Base-by-base conservation (phyloP, 2,888 invertebrate genomes). In the Thymelicus acteon region DNA sequence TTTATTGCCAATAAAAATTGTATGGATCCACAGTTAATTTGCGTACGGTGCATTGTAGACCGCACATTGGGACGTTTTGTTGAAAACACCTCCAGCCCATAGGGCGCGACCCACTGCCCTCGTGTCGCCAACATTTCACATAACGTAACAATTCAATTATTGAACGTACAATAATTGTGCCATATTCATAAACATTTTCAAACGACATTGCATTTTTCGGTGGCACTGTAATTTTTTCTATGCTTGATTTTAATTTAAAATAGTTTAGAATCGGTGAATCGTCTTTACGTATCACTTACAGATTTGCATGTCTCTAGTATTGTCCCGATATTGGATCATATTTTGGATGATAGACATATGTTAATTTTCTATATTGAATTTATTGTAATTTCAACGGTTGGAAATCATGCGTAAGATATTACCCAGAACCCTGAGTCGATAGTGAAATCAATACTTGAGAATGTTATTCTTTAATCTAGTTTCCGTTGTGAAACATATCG, bases 391-490 rank as follows among this genome's bases (percentile, higher is more conserved):
- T 77, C 78, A 82, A 80, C 85, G 82, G 87, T 87, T 82, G 80
- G 75, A 75, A 76, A 79, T 81, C 76, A 76, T 78, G 78, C 76
- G 75, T 77, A 78, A 76, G 80, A 80, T 83, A 80, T 81, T 83
- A 85, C 79, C 79, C 81, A 70, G n/a, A 74, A 74, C 82, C 80
- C 79, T 76, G 77, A 78, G 73, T 72, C 52, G 71, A 71, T 63
- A 79, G 73, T 80, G 80, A 77, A 78, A 82, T 80, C 80, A 76
- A 79, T 80, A 77, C 80, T 75, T 73, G 73, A 67, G 78, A 78
- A 86, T 91, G 92, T 93, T 93, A 92, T 93, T 93, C 85, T 93
- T 93, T 81, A 85, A 93, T 93, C 83, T 85, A 84, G 84, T 85
- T 86, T 84, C 90, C 87, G 88, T 90, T 89, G 83, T 85, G 84